phyloP scores from a whole-genome alignment of 2,797 vertebrate species.

The Eidolon dupreanum region DNA sequence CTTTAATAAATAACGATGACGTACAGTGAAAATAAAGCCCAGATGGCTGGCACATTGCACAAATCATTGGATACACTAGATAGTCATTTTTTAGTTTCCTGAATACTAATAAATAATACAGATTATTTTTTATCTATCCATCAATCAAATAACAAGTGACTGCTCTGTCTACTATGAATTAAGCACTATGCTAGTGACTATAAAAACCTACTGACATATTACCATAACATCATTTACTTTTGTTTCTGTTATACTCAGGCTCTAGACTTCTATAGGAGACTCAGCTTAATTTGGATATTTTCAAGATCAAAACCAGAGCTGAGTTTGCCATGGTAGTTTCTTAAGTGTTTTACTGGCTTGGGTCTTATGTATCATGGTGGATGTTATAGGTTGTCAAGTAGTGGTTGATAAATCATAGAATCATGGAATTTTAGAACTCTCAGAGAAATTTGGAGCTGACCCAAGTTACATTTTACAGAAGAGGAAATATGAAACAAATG shows the following conservation, averaged over 20 bases:
- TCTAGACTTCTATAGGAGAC: background rate
- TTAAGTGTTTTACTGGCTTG: background rate
- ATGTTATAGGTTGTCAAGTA: constrained; percentile 5
- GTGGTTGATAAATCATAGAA: background rate
- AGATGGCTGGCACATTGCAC: background rate
- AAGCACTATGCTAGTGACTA: background rate
- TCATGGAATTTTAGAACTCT: constrained; percentile 9
- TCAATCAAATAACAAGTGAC: background rate
- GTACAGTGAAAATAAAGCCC: constrained; percentile 52
- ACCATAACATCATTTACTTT: background rate
- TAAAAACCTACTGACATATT: background rate
- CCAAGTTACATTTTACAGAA: background rate
- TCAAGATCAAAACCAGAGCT: background rate
- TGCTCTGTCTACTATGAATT: background rate
- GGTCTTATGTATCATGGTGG: background rate
- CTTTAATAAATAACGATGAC: constrained; percentile 37
- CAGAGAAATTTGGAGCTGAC: background rate
- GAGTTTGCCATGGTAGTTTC: background rate
- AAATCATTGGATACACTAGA: background rate
- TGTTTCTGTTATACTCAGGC: background rate
- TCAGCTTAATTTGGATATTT: background rate
- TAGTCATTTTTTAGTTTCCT: background rate
- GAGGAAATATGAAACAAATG: constrained; percentile 18
- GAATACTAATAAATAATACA: background rate
- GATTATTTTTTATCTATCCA: background rate